Percentiles rank a stretch among this genome's conserved stretches.
Conservation (phyloP, 2,888 invertebrate species). For the Nomada hirtipes region DNA sequence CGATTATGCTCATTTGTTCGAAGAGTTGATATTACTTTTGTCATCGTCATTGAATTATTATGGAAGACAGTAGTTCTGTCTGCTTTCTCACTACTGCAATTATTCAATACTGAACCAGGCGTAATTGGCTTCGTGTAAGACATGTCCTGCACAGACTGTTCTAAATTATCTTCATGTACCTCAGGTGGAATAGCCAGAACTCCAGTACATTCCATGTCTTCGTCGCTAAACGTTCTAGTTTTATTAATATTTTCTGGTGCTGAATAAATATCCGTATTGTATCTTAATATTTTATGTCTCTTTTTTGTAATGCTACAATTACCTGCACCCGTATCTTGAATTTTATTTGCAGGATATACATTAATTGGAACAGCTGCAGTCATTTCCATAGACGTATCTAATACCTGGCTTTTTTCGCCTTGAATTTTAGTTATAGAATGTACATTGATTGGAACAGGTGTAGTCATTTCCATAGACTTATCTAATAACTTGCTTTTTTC, state of each 20-base stretch:
- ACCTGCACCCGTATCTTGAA: neutral
- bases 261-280: neutral
- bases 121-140: neutral
- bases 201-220: constrained; percentile 32
- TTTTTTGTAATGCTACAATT: neutral
- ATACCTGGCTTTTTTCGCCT: constrained; percentile 16
- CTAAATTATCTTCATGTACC: neutral
- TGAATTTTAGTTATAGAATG: neutral
- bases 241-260: neutral
- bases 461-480: constrained; percentile 41
- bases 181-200: neutral
- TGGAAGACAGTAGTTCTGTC: constrained; percentile 17
- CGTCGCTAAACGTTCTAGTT: constrained; percentile 2
- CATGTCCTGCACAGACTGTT: neutral
- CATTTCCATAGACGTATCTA: constrained; percentile 39
- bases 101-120: neutral
- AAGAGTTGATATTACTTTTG: constrained; percentile 14
- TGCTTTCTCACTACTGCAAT: neutral
- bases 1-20: neutral
- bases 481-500: constrained; percentile 17
- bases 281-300: neutral
- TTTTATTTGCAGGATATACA: neutral
- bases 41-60: constrained; percentile 35
- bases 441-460: constrained; percentile 1
- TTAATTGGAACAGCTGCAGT: constrained; percentile 20